Conservation (phyloP, 2,797 vertebrate species). For the Mormyrops boulengeri region DNA sequence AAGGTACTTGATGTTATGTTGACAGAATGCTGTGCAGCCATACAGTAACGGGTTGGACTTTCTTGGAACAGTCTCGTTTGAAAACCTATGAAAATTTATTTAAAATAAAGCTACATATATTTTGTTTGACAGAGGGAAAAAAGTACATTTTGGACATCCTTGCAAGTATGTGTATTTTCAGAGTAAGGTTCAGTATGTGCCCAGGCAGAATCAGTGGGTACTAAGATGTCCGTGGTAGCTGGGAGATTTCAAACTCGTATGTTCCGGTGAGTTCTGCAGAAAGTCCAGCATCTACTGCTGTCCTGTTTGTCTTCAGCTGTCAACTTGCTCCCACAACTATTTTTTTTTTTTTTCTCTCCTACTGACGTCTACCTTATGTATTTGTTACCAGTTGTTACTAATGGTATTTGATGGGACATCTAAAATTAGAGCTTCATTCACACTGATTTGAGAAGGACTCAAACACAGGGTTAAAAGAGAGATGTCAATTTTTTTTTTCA, state of each 20-base stretch:
- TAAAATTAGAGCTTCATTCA: neutral
- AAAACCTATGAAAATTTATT: neutral
- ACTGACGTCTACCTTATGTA: neutral
- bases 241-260: neutral
- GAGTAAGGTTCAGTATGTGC: neutral
- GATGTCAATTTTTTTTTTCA: neutral
- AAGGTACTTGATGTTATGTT: neutral
- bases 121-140: neutral
- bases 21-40: neutral
- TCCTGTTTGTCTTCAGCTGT: neutral
- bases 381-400: neutral
- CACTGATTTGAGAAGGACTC: neutral
- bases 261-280: neutral
- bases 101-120: neutral
- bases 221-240: neutral
- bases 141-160: neutral
- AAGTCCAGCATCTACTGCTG: neutral
- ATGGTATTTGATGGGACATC: neutral
- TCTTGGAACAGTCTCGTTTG: neutral
- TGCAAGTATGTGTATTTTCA: neutral
- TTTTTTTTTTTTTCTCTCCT: neutral
- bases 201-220: neutral
- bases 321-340: neutral
- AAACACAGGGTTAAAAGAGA: neutral
- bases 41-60: neutral